Evolutionary conservation across 2,888 invertebrate species (phyloP), one percentile per base, ranked within the genome.

Genomic region (Rotaria sp.): DNA sequence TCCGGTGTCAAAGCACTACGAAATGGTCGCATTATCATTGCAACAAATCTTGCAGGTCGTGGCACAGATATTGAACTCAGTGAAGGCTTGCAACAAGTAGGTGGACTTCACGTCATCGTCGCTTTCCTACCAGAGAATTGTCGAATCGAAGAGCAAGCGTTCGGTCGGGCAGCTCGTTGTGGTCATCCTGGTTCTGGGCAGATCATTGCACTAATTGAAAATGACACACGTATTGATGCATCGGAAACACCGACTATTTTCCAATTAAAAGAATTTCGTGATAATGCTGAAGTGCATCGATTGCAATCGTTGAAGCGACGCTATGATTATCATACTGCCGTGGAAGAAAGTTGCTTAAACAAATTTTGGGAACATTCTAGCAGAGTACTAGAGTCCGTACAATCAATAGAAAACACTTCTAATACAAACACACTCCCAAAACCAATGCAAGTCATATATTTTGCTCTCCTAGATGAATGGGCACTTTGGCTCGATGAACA

Each of bases 11-110:
- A 35, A 24, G 8, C 1, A 84, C 84, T 55, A 2, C 2, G 11
- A 50, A 1, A 1, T 1, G 0, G 18, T 18, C 26, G 41, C 2
- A 1, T 55, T 1, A 84, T 84, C 15, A 26, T 84, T 48, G 50
- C 84, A 1, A 55, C 55, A 3, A 55, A 50, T 55, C 24, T 55
- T 5, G 55, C 50, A 18, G 75, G 75, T 24, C 75, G 75, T 95
- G 52, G 84, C 3, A 84, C 84, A 50, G 84, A 84, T 8, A 55
- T 75, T 13, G 7, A 75, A 13, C 7, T 75, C 0, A 75, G 24
- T 26, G 24, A 41, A 13, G 1, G 1, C 1, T 24, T 75, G 8
- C 0, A 7, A 0, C 18, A 41, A 4, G 75, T 21, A 0, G 41
- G 75, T 24, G 75, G 75, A 1, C 24, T 75, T 1, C 75, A 75